Conservation (phyloP, 2,888 invertebrate genomes). For the Eristalinus aeneus region DNA sequence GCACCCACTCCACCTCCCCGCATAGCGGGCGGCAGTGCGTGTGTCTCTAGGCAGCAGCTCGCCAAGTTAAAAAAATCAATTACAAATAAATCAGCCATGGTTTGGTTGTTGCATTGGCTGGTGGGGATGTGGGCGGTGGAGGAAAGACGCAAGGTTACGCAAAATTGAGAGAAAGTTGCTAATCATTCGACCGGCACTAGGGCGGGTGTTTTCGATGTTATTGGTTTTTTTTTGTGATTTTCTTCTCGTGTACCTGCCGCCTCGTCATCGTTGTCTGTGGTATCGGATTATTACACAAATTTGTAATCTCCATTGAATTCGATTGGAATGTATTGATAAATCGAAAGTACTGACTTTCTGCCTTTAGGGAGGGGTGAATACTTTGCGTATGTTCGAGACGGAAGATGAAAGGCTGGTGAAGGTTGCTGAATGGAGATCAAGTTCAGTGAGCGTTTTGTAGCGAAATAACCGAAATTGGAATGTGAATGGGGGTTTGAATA, state of each 20-base stretch:
- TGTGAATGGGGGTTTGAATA: too few relatives aligned
- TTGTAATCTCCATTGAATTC: conserved; percentile 34
- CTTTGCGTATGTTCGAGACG: not conserved
- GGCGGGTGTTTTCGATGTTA: conserved; percentile 42
- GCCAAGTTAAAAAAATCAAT: not conserved
- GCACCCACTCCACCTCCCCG: not conserved
- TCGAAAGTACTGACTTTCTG: not conserved
- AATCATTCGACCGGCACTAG: conserved; percentile 3
- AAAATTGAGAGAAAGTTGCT: conserved; percentile 60
- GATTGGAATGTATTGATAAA: conserved; percentile 33
- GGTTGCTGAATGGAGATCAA: not conserved
- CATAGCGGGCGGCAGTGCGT: not conserved
- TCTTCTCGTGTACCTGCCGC: not conserved
- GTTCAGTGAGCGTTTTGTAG: not conserved
- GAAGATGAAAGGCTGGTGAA: not conserved
- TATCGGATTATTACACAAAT: conserved; percentile 11
- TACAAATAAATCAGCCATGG: conserved; percentile 52
- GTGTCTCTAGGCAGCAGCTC: not conserved
- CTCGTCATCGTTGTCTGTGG: not conserved
- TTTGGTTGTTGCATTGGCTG: not conserved
- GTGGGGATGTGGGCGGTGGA: conserved; percentile 8
- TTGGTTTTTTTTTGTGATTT: not conserved
- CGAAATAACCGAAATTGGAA: not conserved
- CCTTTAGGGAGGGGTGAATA: not conserved
- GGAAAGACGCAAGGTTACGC: conserved; percentile 57